Base-by-base conservation (phyloP, 1,140 invertebrate species). In the Philopotamus ludificatus region DNA sequence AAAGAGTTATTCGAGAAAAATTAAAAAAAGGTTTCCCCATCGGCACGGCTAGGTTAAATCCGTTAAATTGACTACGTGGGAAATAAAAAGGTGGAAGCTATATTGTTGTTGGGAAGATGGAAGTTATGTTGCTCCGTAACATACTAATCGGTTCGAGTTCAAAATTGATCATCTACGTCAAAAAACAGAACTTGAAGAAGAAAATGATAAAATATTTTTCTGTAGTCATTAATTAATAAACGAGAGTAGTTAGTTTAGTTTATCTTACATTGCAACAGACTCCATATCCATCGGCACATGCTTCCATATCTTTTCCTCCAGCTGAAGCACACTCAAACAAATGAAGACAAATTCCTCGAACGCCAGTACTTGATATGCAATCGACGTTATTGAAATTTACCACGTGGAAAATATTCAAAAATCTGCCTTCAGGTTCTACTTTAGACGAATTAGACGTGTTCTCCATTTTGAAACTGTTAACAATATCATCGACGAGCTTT, bases 241-340 rank as follows among this genome's bases (percentile, higher is more conserved):
- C 12, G 28, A 7, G 12, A 7, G 4, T 34, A 7, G 4, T 34
- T 34, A 34, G 4, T 34, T 7, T 7, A 22, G 10, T 16, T 20
- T 50, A 50, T 20, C 84, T 86, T 81, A 90, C 89, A 85, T 53
- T 87, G 72, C 89, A 91, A 70, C 89, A 91, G n/a, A 85, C 83
- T 2, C 87, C 89, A 72, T 86, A 88, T 16, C 88, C 89, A 72
- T 86, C 83, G 20, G 89, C 89, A 77, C 90, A 92, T 3, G 77
- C 73, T n/a, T 87, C 87, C 70, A 85, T 81, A 7, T 81, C 72
- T 18, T 78, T 77, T 16, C 90, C 89, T 18, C 84, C 85, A 21
- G 81, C 63, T 25, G 76, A 76, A 18, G 80, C 74, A 72, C 90
- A 92, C 71, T 91, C 86, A 41, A 81, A 77, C 51, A 82, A 75